Evolutionary conservation across 2,113 vertebrate genomes (phyloP), one percentile per base, ranked within the genome.

Genomic region (Rhynchomys soricoides): DNA sequence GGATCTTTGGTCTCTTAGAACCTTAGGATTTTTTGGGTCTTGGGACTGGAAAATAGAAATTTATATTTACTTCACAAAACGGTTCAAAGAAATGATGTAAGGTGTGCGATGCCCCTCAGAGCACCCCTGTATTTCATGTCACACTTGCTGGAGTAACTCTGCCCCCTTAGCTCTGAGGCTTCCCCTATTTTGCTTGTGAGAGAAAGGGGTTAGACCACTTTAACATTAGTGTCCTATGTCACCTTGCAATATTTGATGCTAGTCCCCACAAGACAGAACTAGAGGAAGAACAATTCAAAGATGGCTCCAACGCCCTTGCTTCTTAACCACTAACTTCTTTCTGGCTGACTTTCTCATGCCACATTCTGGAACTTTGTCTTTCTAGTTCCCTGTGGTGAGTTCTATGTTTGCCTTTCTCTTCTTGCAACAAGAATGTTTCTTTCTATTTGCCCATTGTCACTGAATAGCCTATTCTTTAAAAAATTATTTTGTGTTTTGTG

Each of bases 401-500:
- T 40, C 68, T 7, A 43, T 31, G 66, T 22, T 13, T 91, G 45
- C 85, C 74, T 45, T 75, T 26, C 5, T 17, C 43, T 29, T 88
- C 86, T 92, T 92, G 59, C 57, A 71, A 86, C 40, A 43, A 87
- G 59, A 93, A 50, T 71, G 45, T 78, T 74, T 91, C 29, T 45
- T 24, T 78, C n/a, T 59, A 78, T 82, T 78, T 37, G 13, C 2
- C 37, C n/a, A 50, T 37, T 29, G 16, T 74, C 31, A 34, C 37
- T 37, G 34, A 11, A 19, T 86, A 89, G 57, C 24, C 71, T 73
- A 81, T 71, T 92, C 50, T 88, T 95, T 31, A 73, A 88, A 87
- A 94, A 7, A 11, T 43, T 88, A 73, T 74, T 64, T 64, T 75
- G 9, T 37, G 40, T 89, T 85, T 96, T n/a, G 48, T 94, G 52